These are phyloP conservation scores for Pocillopora damicornis DNA, from an alignment of 64 coral and sea anemone genomes.

Conservation along the genomic window DNA sequence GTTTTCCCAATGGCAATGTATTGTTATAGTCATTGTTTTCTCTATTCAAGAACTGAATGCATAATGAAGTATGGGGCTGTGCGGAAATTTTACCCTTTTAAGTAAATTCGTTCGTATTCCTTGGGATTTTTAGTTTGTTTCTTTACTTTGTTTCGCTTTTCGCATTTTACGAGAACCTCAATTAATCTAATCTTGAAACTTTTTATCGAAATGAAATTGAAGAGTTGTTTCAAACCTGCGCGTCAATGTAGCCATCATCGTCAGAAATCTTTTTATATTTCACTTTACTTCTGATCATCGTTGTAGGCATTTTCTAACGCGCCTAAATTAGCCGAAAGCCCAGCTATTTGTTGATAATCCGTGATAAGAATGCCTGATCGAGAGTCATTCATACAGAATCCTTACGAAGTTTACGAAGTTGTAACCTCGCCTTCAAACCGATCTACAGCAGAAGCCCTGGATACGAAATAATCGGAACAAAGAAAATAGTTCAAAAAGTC, in stretches of 20 bases:
- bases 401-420: too few species aligned
- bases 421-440: constrained; percentile 12
- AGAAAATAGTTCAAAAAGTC: too few species aligned
- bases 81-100: too few species aligned
- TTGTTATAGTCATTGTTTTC: too few species aligned
- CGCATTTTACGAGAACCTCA: too few species aligned
- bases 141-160: too few species aligned
- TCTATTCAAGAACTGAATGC: too few species aligned
- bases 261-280: constrained; percentile 80
- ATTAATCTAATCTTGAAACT: background rate
- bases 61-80: too few species aligned
- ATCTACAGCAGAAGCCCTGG: background rate
- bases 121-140: too few species aligned
- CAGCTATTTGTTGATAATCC: background rate
- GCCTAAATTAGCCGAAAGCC: background rate
- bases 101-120: too few species aligned
- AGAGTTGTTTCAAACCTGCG: constrained; percentile 49
- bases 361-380: background rate
- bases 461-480: background rate
- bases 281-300: constrained; percentile 71
- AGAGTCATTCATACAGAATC: background rate
- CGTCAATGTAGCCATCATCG: constrained; percentile 89
- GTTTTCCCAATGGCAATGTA: too few species aligned
- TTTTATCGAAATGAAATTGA: too few species aligned
- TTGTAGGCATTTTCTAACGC: constrained; percentile 16